Conservation (phyloP, 1,140 invertebrate species). For the Ptiloglossa arizonensis region DNA sequence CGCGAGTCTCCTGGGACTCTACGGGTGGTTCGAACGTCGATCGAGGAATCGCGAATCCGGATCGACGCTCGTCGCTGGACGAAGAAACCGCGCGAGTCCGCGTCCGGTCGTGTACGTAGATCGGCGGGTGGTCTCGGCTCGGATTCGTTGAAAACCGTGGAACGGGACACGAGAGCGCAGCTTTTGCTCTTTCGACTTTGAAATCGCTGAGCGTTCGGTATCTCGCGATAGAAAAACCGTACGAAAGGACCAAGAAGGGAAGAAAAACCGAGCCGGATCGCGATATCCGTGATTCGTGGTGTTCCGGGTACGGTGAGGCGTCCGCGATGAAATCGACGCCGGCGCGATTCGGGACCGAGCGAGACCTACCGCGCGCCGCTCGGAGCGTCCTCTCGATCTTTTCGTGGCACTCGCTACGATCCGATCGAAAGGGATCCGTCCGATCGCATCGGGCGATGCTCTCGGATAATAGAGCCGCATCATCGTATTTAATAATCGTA, state of each 20-base stretch:
- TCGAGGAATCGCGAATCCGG: conserved; percentile 46
- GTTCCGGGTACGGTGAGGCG: conserved; percentile 24
- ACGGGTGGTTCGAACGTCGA: conserved; percentile 35
- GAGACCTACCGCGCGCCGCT: conserved; percentile 59
- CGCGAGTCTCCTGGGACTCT: conserved; percentile 17
- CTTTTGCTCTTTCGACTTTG: conserved; percentile 30
- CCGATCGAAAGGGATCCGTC: conserved; percentile 34
- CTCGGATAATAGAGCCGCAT: conserved; percentile 67
- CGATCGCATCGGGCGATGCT: conserved; percentile 51
- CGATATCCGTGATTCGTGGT: no score
- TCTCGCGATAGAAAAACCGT: no score
- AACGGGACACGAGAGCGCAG: conserved; percentile 15
- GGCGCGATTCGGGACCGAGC: conserved; percentile 27
- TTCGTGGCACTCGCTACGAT: conserved; percentile 49
- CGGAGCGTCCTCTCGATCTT: conserved; percentile 50
- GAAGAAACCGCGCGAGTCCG: conserved; percentile 54
- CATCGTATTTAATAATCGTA: conserved; percentile 71
- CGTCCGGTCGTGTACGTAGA: conserved; percentile 30
- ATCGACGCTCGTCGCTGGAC: conserved; percentile 37
- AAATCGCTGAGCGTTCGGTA: no score
- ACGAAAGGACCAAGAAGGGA: no score
- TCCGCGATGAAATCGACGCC: conserved; percentile 42
- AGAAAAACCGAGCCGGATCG: no score
- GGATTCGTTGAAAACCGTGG: conserved; percentile 36
- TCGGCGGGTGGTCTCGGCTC: conserved; percentile 49